Evolutionary conservation across 2,888 invertebrate genomes (phyloP).

Genomic region (Ichneumoninae sp.): DNA sequence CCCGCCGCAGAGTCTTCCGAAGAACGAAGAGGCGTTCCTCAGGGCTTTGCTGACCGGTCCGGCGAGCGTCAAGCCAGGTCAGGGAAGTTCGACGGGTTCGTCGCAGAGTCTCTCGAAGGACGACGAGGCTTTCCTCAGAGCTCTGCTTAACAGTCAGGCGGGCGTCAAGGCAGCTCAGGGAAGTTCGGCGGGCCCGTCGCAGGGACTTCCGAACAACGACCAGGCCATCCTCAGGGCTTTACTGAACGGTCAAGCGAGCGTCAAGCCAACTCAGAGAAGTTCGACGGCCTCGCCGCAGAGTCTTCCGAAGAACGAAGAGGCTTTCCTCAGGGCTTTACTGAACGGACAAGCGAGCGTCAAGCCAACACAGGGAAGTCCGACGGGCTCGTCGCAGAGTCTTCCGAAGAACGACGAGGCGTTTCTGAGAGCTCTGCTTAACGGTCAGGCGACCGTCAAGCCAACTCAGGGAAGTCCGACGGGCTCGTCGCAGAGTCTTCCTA

Average conservation of each 20-base stretch:
- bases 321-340: constrained; percentile 77
- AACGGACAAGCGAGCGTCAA: constrained; percentile 74
- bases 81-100: constrained; percentile 82
- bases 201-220: constrained; percentile 63
- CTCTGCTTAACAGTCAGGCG: constrained; percentile 75
- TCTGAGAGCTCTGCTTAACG: constrained; percentile 76
- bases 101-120: constrained; percentile 41
- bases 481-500: constrained; percentile 19
- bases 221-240: constrained; percentile 78
- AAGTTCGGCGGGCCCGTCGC: constrained; percentile 81
- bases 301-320: constrained; percentile 53
- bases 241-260: constrained; percentile 73
- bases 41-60: constrained; percentile 76
- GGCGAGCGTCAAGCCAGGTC: constrained; percentile 73
- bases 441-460: constrained; percentile 74
- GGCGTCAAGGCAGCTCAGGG: constrained; percentile 76
- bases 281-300: constrained; percentile 79
- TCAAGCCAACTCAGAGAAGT: constrained; percentile 75
- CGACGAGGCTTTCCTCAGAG: constrained; percentile 77
- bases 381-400: constrained; percentile 76
- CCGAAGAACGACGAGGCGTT: constrained; percentile 75
- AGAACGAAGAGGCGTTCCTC: constrained; percentile 72
- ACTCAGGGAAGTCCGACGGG: constrained; percentile 82
- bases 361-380: constrained; percentile 78
- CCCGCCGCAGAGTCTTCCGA: constrained; percentile 20